Evolutionary conservation across 2,797 vertebrate species (phyloP).

Genomic region (Chromobotia macracanthus): DNA sequence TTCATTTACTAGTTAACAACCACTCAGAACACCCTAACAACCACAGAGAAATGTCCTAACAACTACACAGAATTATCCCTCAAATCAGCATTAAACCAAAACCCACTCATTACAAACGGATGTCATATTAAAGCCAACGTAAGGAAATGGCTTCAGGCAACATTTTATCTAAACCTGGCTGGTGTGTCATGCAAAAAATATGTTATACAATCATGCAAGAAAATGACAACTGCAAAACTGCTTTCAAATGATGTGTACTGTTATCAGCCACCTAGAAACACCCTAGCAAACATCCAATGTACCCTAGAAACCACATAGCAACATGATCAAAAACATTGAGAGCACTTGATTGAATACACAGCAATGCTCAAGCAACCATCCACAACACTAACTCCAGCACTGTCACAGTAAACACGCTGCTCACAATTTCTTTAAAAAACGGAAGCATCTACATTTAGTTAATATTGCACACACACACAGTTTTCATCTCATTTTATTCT

Average conservation of each 20-base stretch:
- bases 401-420: background rate
- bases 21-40: background rate
- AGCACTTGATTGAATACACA: background rate
- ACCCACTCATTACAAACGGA: background rate
- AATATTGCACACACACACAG: background rate
- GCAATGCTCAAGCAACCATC: background rate
- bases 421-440: background rate
- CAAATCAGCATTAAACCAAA: background rate
- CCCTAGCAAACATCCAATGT: background rate
- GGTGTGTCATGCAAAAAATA: background rate
- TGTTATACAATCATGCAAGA: too few relatives aligned
- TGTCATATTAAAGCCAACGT: background rate
- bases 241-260: background rate
- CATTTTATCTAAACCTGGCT: background rate
- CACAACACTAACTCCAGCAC: background rate
- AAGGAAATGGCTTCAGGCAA: background rate
- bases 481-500: slow-evolving; percentile 3
- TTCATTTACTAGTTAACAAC: too few relatives aligned
- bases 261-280: background rate
- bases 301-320: background rate
- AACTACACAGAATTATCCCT: background rate
- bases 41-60: background rate
- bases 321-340: background rate
- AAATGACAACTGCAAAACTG: background rate
- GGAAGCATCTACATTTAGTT: background rate